Conservation (phyloP, 2,888 invertebrate genomes). For the Leptura quadrifasciata region DNA sequence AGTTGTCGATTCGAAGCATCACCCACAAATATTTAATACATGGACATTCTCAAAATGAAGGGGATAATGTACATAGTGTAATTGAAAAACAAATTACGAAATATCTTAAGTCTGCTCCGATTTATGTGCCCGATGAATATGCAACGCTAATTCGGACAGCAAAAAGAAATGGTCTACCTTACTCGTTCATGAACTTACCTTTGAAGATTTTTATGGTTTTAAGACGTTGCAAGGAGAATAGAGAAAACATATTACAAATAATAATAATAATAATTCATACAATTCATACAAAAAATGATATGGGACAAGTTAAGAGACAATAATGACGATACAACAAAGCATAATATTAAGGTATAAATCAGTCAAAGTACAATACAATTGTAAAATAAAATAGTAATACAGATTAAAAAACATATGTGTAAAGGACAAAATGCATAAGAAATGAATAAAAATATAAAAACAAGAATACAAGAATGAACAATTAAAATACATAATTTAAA, state of each 20-base stretch:
- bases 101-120: conserved; percentile 3
- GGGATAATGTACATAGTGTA: conserved; percentile 65
- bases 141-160: background rate
- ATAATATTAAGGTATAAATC: too few relatives aligned
- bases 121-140: background rate
- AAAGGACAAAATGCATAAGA: too few relatives aligned
- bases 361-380: too few relatives aligned
- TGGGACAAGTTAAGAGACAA: too few relatives aligned
- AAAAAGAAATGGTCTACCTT: background rate
- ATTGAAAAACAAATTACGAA: conserved; percentile 56
- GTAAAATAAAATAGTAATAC: too few relatives aligned
- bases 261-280: too few relatives aligned
- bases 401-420: too few relatives aligned
- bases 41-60: conserved; percentile 67
- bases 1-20: conserved; percentile 53
- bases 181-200: background rate
- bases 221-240: background rate
- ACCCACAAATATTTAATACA: conserved; percentile 66
- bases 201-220: background rate
- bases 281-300: too few relatives aligned
- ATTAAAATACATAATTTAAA: too few relatives aligned
- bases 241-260: background rate
- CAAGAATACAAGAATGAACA: too few relatives aligned
- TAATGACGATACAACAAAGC: too few relatives aligned
- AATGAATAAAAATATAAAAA: too few relatives aligned